These are phyloP conservation scores for Clarias macrocephalus DNA, from an alignment of 2,113 vertebrate species.

Conservation along the genomic window DNA sequence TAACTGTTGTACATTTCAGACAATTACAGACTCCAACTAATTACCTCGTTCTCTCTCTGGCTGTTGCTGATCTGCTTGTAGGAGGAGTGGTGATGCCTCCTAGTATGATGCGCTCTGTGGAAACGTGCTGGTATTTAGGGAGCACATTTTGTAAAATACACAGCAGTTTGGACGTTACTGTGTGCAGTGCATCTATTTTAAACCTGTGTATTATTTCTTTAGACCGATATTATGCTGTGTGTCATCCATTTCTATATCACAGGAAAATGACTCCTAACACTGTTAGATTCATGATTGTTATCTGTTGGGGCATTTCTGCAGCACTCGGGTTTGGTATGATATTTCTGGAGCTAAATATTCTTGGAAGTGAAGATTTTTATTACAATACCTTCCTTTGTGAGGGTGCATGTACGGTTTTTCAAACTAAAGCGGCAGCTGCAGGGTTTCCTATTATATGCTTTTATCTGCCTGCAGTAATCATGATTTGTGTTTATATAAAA, in stretches of 20 bases:
- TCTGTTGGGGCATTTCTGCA: slow-evolving; percentile 50
- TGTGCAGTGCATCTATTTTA: too few species aligned
- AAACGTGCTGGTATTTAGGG: too few species aligned
- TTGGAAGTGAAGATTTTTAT: slow-evolving; percentile 70
- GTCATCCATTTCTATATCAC: slow-evolving; percentile 55
- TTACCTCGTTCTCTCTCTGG: too few species aligned
- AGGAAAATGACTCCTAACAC: slow-evolving; percentile 41
- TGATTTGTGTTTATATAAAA: slow-evolving; percentile 76
- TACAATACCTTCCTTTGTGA: slow-evolving; percentile 60
- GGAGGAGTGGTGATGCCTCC: too few species aligned
- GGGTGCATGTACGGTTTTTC: slow-evolving; percentile 75
- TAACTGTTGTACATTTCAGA: too few species aligned
- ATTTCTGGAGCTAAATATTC: slow-evolving; percentile 76
- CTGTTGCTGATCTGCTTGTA: too few species aligned
- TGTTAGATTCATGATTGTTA: slow-evolving; percentile 35
- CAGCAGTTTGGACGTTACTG: too few species aligned
- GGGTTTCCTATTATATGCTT: too few species aligned
- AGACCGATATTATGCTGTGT: slow-evolving; percentile 54
- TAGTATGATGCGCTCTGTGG: too few species aligned
- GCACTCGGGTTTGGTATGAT: slow-evolving; percentile 70
- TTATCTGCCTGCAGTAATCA: slow-evolving; percentile 78
- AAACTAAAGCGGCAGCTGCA: slow-evolving; percentile 73
- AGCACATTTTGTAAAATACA: too few species aligned
- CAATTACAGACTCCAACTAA: too few species aligned
- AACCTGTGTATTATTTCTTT: too few species aligned